Percentiles rank a stretch among this genome's conserved stretches.
phyloP scores from a whole-genome alignment of 2,797 vertebrate species.

The Sebastes trivittatus region DNA sequence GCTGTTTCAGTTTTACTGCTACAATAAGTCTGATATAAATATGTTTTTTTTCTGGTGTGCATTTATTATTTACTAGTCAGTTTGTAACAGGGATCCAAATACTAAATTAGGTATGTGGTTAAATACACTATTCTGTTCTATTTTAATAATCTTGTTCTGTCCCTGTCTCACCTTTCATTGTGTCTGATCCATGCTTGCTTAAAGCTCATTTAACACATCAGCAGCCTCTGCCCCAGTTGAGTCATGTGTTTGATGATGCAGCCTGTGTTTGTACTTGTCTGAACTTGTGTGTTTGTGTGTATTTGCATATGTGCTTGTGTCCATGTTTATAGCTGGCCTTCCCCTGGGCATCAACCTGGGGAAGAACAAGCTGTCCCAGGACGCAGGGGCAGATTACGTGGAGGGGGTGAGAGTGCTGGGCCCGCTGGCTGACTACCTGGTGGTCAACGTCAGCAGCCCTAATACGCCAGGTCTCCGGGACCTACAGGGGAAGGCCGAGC shows the following conservation, averaged over 20 bases:
- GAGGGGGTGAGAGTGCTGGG: conserved; percentile 88
- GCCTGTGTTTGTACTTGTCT: conserved; percentile 39
- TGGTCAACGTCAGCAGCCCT: conserved; percentile 96
- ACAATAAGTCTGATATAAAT: not conserved
- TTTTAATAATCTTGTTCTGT: conserved; percentile 38
- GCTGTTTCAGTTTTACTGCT: not conserved
- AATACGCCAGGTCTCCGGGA: conserved; percentile 90
- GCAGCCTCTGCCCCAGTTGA: conserved; percentile 41
- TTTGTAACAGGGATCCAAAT: not conserved
- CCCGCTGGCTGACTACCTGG: conserved; percentile 94
- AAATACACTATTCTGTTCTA: not conserved
- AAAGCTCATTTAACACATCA: conserved; percentile 34
- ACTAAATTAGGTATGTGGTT: not conserved
- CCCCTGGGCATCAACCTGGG: conserved; percentile 96
- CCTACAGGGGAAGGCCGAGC: conserved; percentile 89
- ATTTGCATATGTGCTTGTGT: not conserved
- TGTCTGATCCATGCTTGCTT: conserved; percentile 34
- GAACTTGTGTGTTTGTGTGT: conserved; percentile 4
- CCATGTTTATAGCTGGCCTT: conserved; percentile 85
- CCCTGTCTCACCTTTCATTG: conserved; percentile 33
- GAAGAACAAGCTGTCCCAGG: conserved; percentile 91
- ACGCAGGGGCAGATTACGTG: conserved; percentile 88
- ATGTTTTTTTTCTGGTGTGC: not conserved
- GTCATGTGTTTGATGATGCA: conserved; percentile 53
- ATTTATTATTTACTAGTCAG: not conserved